Evolutionary conservation across 1,140 invertebrate species (phyloP), one percentile per base, ranked within the genome.

Genomic region (Drosophila sturtevanti): DNA sequence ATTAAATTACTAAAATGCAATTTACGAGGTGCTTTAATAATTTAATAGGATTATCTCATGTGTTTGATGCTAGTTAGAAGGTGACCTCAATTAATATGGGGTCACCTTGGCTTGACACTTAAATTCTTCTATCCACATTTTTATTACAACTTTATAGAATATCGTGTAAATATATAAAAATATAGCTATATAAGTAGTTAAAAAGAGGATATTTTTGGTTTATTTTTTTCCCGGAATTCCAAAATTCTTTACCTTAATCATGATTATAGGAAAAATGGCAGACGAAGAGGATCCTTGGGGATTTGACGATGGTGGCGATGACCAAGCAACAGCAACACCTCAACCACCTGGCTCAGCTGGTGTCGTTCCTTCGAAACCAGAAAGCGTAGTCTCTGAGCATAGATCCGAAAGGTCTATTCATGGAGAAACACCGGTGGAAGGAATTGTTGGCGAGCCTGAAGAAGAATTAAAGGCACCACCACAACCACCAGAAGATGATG

Each of bases 401-500:
- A 74, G 68, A 54, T 86, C 80, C 16, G 81, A 67, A 22, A 48
- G 41, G 41, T 77, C 68, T 22, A 24, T 37, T 12, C 91, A 76
- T 7, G 82, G 35, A 18, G 79, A 68, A 10, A 69, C 62, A 14
- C 78, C 80, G 21, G 86, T 63, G 14, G 87, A 77, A 34, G 91
- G 81, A 55, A 65, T 62, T 41, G 74, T 77, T 24, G 79, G 79
- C 37, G 91, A 81, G 56, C 79, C 86, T 18, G 92, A 89, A 21
- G 79, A 77, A 60, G 93, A 90, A 37, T 90, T 85, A 31, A 92
- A 91, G 72, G 90, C 92, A 72, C 93, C 93, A 69, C 94, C 94
- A 31, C 90, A 95, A 90, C 90, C 93, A 93, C 94, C 92, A 93
- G 91, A 92, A 91, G 90, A 91, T 76, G 79, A 91, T 80, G 91